Evolutionary conservation across 2,888 invertebrate genomes (phyloP), one percentile per base, ranked within the genome.

Genomic region (Carabus problematicus): DNA sequence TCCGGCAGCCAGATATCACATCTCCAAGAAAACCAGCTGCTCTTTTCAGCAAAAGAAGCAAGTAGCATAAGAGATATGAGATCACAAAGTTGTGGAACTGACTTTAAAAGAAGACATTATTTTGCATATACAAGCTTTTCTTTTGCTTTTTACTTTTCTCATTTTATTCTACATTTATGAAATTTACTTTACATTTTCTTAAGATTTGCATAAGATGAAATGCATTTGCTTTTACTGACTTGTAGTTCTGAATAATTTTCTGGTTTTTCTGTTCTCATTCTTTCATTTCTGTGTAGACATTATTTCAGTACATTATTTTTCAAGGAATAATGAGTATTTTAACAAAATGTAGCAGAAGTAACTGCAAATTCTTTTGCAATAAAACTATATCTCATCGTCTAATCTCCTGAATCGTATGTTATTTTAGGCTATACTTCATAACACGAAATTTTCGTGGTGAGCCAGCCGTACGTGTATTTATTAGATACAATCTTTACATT

Each of bases 91-190:
- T 60, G 29, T 60, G 60, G 60, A 60, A 60, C 19, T 60, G 60
- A 60, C 60, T 60, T 60, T 42, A 60, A 60, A 60, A 60, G 60
- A 60, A 60, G 43, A 60, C 45, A 60, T 45, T 60, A 60, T 60
- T 60, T 29, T 29, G 29, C 29, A 29, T 29, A 29, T 29, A 29
- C 29, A 29, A 29, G 29, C 29, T 29, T 29, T 29, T 29, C 29
- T 29, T 29, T 29, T 29, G 29, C 29, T 29, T 29, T 29, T 29
- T 29, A 29, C 16, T 43, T 60, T 42, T 60, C 59, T 43, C n/a
- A 45, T 14, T 45, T 14, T 29, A 19, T 60, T 29, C 45, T 60
- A 60, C 60, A 60, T 45, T 60, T 60, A 60, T 45, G 45, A 60
- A 45, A 43, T 60, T 60, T 45, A 45, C 12, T 60, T 60, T 60